Evolutionary conservation across 2,888 invertebrate species (phyloP), one percentile per base, ranked within the genome.

Genomic region (Hirtodrosophila duncani): DNA sequence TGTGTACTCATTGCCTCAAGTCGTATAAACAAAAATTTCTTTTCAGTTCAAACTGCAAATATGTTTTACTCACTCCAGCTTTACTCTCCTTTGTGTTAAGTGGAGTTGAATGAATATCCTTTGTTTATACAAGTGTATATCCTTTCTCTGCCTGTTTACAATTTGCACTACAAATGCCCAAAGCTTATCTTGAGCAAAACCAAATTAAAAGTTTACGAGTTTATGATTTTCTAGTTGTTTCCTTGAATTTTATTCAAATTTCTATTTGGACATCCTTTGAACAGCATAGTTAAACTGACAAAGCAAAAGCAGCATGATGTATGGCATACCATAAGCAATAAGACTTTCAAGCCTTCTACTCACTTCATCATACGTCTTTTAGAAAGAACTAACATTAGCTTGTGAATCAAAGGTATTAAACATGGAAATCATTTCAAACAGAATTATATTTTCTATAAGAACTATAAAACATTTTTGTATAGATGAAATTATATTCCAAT

Each of bases 161-260:
- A n/a, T n/a, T n/a, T n/a, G n/a, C n/a, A 53, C 55, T 36, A 44
- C 48, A 75, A 74, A 79, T 78, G 66, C 66, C 57, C 79, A 55
- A 60, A 56, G 60, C 37, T 53, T 58, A 51, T 69, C 50, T 39
- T 50, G 43, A 48, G 33, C 53, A 52, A 70, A 65, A 60, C 51
- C 59, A 77, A 80, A 77, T 74, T 64, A 75, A 44, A 51, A 52
- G 62, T 50, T 72, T 63, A 61, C 72, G 63, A 80, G 77, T 77
- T 72, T 77, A 72, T 72, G 63, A 80, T 60, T 56, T 10, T 16
- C 26, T 38, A 34, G 30, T 45, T 37, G 24, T 31, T n/a, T n/a
- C n/a, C n/a, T n/a, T n/a, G n/a, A n/a, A n/a, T n/a, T n/a, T n/a
- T n/a, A n/a, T n/a, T n/a, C n/a, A n/a, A n/a, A n/a, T n/a, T n/a